phyloP scores from a whole-genome alignment of 2,797 vertebrate genomes.

The Basileuterus tristriatus region DNA sequence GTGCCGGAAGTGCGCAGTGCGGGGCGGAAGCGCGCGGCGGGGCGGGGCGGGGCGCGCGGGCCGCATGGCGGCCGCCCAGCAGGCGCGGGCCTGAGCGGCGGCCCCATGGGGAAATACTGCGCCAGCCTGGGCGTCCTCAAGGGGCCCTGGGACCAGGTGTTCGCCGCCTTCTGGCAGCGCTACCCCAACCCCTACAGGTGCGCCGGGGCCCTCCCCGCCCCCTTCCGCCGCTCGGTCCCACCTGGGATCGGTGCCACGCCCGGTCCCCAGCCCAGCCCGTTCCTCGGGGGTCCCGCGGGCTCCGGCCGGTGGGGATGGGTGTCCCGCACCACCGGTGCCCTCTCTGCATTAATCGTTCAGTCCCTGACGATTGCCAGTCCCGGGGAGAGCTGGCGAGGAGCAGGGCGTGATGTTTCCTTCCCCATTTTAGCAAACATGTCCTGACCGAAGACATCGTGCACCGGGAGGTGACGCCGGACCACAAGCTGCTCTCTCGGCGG shows the following conservation, averaged over 20 bases:
- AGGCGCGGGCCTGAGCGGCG: not conserved
- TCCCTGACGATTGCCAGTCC: not conserved
- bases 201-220: not conserved
- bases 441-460: constrained; percentile 95
- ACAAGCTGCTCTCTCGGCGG: constrained; percentile 92
- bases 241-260: no score
- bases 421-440: constrained; percentile 87
- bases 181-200: constrained; percentile 97
- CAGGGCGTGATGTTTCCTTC: not conserved
- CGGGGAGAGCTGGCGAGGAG: rapidly evolving
- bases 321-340: rapidly evolving
- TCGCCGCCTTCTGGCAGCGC: constrained; percentile 91
- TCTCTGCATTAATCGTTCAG: not conserved
- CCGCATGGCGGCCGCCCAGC: constrained; percentile 68
- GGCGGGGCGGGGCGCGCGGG: not conserved
- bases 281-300: not conserved
- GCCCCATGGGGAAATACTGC: constrained; percentile 91
- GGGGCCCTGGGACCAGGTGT: constrained; percentile 97
- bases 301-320: not conserved
- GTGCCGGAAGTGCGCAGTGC: not conserved
- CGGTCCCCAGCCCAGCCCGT: no score
- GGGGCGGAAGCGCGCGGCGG: not conserved
- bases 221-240: not conserved
- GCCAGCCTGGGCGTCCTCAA: constrained; percentile 87
- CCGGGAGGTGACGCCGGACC: constrained; percentile 91